phyloP scores from a whole-genome alignment of 1,140 invertebrate species.

The Aricia agestis region DNA sequence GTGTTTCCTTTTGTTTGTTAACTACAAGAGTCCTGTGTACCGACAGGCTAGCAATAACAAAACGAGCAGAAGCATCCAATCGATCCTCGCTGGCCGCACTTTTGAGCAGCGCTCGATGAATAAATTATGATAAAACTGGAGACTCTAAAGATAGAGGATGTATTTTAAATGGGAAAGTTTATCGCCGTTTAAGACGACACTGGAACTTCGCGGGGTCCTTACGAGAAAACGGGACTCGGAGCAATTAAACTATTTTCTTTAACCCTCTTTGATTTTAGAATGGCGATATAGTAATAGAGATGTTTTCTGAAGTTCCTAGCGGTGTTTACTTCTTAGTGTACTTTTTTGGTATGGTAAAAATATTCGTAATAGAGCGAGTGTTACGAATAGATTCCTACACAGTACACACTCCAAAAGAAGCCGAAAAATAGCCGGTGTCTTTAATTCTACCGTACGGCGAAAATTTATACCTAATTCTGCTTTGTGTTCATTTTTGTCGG shows the following conservation, averaged over 20 bases:
- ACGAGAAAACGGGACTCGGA: no score
- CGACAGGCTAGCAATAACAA: not conserved
- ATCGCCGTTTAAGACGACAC: not conserved
- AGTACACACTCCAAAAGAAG: no score
- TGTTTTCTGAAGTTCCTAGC: no score
- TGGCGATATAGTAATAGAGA: no score
- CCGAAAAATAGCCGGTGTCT: not conserved
- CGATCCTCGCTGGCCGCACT: not conserved
- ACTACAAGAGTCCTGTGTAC: not conserved
- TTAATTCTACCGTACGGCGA: not conserved
- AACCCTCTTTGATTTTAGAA: no score
- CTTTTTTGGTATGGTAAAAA: no score
- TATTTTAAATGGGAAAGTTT: not conserved
- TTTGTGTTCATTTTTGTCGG: not conserved
- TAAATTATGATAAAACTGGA: not conserved
- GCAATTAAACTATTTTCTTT: no score
- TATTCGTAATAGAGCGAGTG: no score
- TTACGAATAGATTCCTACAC: no score
- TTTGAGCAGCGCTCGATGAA: not conserved
- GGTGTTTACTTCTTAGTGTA: no score
- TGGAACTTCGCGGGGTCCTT: no score
- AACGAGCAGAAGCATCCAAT: not conserved
- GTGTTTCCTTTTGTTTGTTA: not conserved
- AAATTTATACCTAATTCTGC: no score
- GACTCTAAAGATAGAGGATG: not conserved